Base-by-base conservation (phyloP, 2,113 vertebrate species). In the Mungos mungo region DNA sequence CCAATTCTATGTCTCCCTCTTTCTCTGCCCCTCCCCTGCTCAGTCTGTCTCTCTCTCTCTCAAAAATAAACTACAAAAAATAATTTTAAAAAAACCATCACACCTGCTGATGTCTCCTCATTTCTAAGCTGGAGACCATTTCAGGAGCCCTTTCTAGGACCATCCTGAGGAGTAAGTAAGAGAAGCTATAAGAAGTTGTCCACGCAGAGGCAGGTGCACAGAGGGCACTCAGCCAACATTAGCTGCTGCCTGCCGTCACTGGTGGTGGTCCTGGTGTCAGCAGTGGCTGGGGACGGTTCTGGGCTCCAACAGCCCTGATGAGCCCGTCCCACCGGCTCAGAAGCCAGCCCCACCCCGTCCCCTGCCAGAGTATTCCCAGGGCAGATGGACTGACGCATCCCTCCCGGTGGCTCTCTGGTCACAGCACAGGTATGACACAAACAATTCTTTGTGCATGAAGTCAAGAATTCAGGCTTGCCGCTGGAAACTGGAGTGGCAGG, bases 141-240 rank as follows among this genome's bases (percentile, higher is more conserved):
- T 45, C 23, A 77, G 33, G 33, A 81, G 33, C 52, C 19, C 47
- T 23, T 83, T 54, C 63, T 7, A 25, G 16, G 66, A 16, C 69
- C 10, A 12, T 21, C 33, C 4, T 0, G 25, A 80, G 31, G 25
- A 27, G 69, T 47, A 47, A 50, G 52, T 45, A 19, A 83, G 27
- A 77, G 41, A 83, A 35, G 23, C 4, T 1, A 25, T 12, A 19
- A 60, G 13, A 27, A 60, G 9, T 71, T 60, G 31, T 71, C 27
- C 57, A 63, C 50, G 35, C 5, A 23, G 52, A 52, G 47, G 33
- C 69, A 4, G 35, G 23, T 5, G 31, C 13, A 31, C 1, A 45
- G 31, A 54, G 16, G 10, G 21, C 31, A 4, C 10, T 35, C 68
- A 1, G 31, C 27, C 57, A 76, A 35, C 0, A 0, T 4, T 19